phyloP scores from a whole-genome alignment of 2,888 invertebrate genomes.

The Lepidochitona cinerea region DNA sequence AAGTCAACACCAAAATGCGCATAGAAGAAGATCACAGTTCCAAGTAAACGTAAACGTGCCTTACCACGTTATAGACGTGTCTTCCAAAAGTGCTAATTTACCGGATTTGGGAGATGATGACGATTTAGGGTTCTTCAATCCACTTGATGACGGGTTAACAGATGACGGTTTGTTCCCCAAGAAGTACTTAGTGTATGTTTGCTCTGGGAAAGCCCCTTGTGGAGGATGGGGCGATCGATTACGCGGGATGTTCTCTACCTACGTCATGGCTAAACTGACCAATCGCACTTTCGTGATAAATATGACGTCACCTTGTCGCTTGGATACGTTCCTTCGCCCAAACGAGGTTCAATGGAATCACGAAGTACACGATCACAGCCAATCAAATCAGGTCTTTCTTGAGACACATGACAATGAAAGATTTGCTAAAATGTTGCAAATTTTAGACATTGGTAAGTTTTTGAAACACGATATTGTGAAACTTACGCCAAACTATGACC shows the following conservation, averaged over 20 bases:
- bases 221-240: conserved; percentile 41
- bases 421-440: conserved; percentile 27
- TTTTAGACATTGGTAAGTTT: conserved; percentile 29
- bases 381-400: not conserved
- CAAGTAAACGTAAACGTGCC: too few relatives aligned
- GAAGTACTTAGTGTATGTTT: not conserved
- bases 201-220: conserved; percentile 15
- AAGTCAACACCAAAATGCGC: too few relatives aligned
- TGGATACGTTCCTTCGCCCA: conserved; percentile 28
- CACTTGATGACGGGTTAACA: too few relatives aligned
- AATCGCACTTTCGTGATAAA: conserved; percentile 36
- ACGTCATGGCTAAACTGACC: conserved; percentile 33
- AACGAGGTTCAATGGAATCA: conserved; percentile 35
- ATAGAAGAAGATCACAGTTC: too few relatives aligned
- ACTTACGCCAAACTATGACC: conserved; percentile 37
- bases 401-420: conserved; percentile 28
- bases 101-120: too few relatives aligned
- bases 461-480: conserved; percentile 36
- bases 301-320: conserved; percentile 33
- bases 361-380: not conserved
- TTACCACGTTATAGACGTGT: too few relatives aligned
- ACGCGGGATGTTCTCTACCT: conserved; percentile 38
- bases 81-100: too few relatives aligned
- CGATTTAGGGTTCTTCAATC: too few relatives aligned
- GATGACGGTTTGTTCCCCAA: too few relatives aligned